Conservation (phyloP, 2,888 invertebrate genomes). For the Busseola fusca region DNA sequence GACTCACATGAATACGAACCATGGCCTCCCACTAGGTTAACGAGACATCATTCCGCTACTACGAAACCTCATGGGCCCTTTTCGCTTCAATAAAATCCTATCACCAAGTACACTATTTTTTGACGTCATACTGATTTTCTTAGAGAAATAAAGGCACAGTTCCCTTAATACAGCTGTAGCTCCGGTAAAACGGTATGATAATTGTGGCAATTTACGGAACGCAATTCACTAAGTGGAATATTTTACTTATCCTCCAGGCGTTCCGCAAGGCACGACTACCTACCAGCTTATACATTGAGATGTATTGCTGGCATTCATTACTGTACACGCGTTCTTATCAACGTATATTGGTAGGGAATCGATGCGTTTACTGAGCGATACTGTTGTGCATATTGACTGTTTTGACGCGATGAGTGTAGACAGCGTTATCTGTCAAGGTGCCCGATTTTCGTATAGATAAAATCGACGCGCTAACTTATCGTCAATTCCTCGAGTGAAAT, state of each 20-base stretch:
- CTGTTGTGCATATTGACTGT: slow-evolving; percentile 22
- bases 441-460: slow-evolving; percentile 57
- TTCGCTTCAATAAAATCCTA: slow-evolving; percentile 59
- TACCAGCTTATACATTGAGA: slow-evolving; percentile 79
- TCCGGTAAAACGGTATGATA: slow-evolving; percentile 76
- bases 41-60: slow-evolving; percentile 66
- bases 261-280: slow-evolving; percentile 80
- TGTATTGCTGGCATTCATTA: slow-evolving; percentile 81
- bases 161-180: slow-evolving; percentile 51
- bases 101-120: slow-evolving; percentile 49
- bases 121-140: slow-evolving; percentile 54
- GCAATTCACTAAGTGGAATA: slow-evolving; percentile 85
- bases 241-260: slow-evolving; percentile 83
- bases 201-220: slow-evolving; percentile 79
- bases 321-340: slow-evolving; percentile 68
- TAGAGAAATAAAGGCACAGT: slow-evolving; percentile 52
- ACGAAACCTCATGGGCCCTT: slow-evolving; percentile 64
- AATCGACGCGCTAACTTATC: slow-evolving; percentile 52
- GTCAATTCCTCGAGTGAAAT: slow-evolving; percentile 63
- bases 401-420: slow-evolving; percentile 38
- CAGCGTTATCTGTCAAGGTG: slow-evolving; percentile 68
- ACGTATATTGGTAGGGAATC: slow-evolving; percentile 56
- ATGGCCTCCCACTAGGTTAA: slow-evolving; percentile 70
- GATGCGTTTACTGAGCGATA: slow-evolving; percentile 54
- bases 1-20: slow-evolving; percentile 69